Base-by-base conservation (phyloP, 2,888 invertebrate species). In the Epinotia brunnichana region DNA sequence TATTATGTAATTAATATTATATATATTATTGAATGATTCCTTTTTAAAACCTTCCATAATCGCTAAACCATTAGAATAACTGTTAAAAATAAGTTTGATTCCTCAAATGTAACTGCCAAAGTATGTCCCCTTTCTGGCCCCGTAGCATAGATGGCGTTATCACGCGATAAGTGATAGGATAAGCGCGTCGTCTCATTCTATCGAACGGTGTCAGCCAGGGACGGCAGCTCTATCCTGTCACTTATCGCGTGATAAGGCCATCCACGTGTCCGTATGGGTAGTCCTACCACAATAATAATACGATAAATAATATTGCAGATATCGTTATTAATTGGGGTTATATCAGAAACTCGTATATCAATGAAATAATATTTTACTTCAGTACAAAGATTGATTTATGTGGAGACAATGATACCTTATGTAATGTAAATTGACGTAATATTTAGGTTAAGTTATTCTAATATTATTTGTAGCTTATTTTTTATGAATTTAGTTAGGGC, bases 311-410 rank as follows among this genome's bases (percentile, higher is more conserved):
- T 48, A 44, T 44, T 44, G 3, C 44, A 44, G 11, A n/a, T 69
- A 10, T 62, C 29, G 24, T 39, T 41, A 24, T 56, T 29, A 9
- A 41, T 69, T 15, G 24, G 24, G 24, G 61, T 24, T 39, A 0
- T 39, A 56, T 21, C 15, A 41, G 53, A 21, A 39, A 54, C 19
- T 53, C 54, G 24, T 19, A 41, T 57, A 35, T 35, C 24, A 62
- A 63, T 59, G 19, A 63, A 64, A 69, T 72, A 60, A 64, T 69
- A 57, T 69, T 73, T 59, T 69, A 56, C 44, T 69, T 72, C 51
- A 73, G 73, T 73, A 73, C 73, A 73, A 73, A 73, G 51, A 56
- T 53, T 66, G 64, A 54, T 71, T 64, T 66, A 67, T 71, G 71
- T 61, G 66, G 60, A 29, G 60, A 67, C 71, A 44, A 59, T 63